Evolutionary conservation across 2,888 invertebrate species (phyloP).

Genomic region (Trichogramma dendrolimi): DNA sequence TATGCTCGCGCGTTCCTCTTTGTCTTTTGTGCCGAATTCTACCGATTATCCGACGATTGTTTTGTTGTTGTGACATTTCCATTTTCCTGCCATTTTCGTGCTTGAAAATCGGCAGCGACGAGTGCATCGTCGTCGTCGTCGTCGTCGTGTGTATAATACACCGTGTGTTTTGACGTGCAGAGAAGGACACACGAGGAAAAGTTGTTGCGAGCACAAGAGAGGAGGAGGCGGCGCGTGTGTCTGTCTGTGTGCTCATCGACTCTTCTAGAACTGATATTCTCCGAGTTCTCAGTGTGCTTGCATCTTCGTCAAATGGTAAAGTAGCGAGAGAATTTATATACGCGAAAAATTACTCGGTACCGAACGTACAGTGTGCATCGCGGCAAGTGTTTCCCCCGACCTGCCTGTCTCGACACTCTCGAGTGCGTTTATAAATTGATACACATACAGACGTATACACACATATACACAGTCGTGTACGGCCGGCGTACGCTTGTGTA

Average conservation of each 20-base stretch:
- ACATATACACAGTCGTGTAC: neutral
- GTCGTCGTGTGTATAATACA: neutral
- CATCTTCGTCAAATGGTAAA: neutral
- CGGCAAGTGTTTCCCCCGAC: neutral
- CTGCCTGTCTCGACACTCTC: conserved; percentile 1
- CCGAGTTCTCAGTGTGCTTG: neutral
- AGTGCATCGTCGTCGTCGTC: neutral
- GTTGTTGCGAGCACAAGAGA: conserved; percentile 1
- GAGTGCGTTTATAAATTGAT: neutral
- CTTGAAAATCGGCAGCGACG: too few relatives aligned
- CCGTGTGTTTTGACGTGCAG: too few relatives aligned
- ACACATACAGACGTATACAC: conserved; percentile 1
- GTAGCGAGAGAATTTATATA: neutral
- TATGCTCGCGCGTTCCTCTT: too few relatives aligned
- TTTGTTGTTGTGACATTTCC: too few relatives aligned
- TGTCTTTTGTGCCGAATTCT: too few relatives aligned
- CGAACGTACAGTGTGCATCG: neutral
- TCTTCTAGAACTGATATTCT: too few relatives aligned
- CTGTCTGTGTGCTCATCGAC: neutral
- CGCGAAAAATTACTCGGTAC: neutral
- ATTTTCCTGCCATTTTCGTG: too few relatives aligned
- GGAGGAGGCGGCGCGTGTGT: neutral
- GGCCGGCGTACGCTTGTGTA: neutral
- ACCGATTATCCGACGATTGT: too few relatives aligned
- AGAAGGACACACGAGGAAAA: neutral